These are phyloP conservation scores for Neogale vison DNA, from an alignment of 2,113 vertebrate species.

Conservation along the genomic window DNA sequence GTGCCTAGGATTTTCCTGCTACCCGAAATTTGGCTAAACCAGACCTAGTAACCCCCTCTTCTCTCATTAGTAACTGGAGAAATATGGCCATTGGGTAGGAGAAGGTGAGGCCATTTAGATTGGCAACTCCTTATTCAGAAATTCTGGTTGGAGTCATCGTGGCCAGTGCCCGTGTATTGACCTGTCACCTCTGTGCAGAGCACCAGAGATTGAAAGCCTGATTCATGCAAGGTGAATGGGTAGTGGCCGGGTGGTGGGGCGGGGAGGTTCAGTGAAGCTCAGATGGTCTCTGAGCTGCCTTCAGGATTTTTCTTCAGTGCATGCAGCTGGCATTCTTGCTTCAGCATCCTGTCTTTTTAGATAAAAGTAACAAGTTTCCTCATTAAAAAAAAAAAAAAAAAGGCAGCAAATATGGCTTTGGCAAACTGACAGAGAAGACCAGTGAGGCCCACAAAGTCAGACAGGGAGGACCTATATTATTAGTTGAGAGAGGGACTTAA, in stretches of 20 bases:
- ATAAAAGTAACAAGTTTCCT: neutral
- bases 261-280: neutral
- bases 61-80: neutral
- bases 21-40: neutral
- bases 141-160: neutral
- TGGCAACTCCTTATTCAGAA: neutral
- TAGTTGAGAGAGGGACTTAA: neutral
- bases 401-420: neutral
- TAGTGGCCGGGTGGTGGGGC: accelerated
- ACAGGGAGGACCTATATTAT: neutral
- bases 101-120: neutral
- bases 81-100: neutral
- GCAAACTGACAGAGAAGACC: neutral
- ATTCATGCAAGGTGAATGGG: neutral
- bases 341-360: neutral
- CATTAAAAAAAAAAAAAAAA: neutral
- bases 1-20: neutral
- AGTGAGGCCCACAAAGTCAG: neutral
- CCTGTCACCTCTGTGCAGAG: neutral
- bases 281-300: neutral
- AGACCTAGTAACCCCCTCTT: neutral
- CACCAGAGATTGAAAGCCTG: neutral
- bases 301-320: neutral
- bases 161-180: neutral
- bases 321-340: neutral